A percentile compares a stretch with the other conserved stretches of the same genome.
Conservation (phyloP, 2,113 vertebrate species). For the pig (Sus scrofa) region DNA sequence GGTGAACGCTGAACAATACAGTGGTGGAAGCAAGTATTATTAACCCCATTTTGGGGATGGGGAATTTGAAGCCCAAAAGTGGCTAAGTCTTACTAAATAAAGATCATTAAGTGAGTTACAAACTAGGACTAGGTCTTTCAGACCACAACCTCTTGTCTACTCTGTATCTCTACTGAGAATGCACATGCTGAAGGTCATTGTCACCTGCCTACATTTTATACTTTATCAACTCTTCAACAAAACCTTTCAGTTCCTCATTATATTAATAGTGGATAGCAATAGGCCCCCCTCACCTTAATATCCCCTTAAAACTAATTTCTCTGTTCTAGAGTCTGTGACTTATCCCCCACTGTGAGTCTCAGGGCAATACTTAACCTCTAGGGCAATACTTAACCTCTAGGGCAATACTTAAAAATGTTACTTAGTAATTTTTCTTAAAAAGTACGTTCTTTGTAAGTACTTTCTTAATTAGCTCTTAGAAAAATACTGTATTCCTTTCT, state of each 20-base stretch:
- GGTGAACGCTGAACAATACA: not conserved
- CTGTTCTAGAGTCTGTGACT: constrained; percentile 2
- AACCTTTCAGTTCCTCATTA: not conserved
- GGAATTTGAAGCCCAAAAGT: not conserved
- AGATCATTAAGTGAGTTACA: not conserved
- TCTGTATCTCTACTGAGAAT: not conserved
- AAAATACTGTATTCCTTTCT: not conserved
- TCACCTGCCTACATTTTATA: not conserved
- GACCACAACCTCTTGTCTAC: not conserved
- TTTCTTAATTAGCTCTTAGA: not conserved
- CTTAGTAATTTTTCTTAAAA: constrained; percentile 30
- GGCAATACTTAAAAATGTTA: constrained; percentile 51
- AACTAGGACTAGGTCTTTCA: not conserved
- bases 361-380: not conserved
- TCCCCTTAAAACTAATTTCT: constrained; percentile 16
- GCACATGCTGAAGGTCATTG: not conserved
- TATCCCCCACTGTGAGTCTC: not conserved
- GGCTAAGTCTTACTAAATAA: not conserved
- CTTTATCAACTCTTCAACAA: not conserved
- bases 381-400: not conserved
- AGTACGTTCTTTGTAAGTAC: not conserved
- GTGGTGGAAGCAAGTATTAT: not conserved
- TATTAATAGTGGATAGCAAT: not conserved
- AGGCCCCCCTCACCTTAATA: not conserved
- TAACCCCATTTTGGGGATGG: not conserved